A percentile compares a stretch with the other conserved stretches of the same genome.
These are phyloP conservation scores for Zosterops japonicus DNA, from an alignment of 2,113 vertebrate genomes.

Conservation along the genomic window DNA sequence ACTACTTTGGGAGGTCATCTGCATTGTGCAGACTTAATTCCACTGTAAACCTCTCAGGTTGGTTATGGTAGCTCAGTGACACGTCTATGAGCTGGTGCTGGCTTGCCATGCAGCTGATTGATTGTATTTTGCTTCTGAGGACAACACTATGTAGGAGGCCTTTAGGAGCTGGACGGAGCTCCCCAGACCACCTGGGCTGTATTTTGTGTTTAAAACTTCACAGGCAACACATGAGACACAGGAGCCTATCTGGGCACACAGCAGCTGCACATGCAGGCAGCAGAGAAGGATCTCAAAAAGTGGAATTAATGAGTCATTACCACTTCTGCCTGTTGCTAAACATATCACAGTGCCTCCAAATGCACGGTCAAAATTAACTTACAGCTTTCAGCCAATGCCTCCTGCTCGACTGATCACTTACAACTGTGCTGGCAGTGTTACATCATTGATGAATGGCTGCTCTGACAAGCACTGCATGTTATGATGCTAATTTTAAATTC, in stretches of 20 bases:
- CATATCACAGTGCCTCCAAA: background rate
- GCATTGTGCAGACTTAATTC: fast-evolving
- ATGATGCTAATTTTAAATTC: conserved; percentile 14
- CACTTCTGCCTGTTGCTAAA: background rate
- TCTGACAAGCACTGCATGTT: background rate
- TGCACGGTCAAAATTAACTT: background rate
- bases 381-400: background rate
- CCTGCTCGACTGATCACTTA: background rate
- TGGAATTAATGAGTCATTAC: conserved; percentile 25
- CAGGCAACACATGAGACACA: fast-evolving
- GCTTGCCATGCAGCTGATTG: background rate
- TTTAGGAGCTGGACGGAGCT: background rate
- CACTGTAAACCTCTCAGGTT: background rate
- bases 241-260: background rate
- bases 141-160: background rate
- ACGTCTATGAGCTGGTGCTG: background rate
- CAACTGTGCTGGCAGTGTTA: background rate
- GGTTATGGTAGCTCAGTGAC: fast-evolving
- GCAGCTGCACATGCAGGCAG: background rate
- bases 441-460: background rate
- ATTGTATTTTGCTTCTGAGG: background rate
- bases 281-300: background rate
- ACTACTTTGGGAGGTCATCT: background rate
- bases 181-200: background rate
- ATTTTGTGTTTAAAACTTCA: background rate